These are phyloP conservation scores for Zapornia atra DNA, from an alignment of 2,113 vertebrate species.

Conservation along the genomic window DNA sequence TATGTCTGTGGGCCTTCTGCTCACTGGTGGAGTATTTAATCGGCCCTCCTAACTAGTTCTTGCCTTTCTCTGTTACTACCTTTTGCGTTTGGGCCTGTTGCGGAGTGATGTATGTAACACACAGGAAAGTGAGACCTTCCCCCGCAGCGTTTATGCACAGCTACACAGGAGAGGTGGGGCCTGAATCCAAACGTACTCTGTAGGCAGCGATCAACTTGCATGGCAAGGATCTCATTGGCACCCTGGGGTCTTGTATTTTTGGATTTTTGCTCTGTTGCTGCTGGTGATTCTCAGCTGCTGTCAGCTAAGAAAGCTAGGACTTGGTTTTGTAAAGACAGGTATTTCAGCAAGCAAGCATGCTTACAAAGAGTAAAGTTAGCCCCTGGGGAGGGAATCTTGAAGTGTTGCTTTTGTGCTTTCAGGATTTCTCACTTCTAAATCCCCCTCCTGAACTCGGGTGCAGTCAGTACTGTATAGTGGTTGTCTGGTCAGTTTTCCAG, in stretches of 20 bases:
- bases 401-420: neutral
- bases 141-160: neutral
- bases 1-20: neutral
- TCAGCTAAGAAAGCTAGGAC: neutral
- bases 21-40: neutral
- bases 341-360: neutral
- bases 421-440: neutral
- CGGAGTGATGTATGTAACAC: neutral
- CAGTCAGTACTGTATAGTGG: fast-evolving
- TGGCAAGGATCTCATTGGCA: fast-evolving
- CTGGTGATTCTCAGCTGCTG: neutral
- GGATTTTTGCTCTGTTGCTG: neutral
- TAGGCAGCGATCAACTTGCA: neutral
- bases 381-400: neutral
- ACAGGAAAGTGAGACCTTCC: neutral
- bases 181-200: neutral
- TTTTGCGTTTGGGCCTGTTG: neutral
- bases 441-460: neutral
- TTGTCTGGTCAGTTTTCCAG: neutral
- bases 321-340: neutral
- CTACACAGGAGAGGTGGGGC: neutral
- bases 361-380: neutral
- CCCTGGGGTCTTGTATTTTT: neutral
- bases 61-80: neutral
- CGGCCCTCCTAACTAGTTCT: neutral